Percentiles rank a stretch among this genome's conserved stretches.
phyloP scores from a whole-genome alignment of 2,113 vertebrate species.

The Pungitius pungitius region DNA sequence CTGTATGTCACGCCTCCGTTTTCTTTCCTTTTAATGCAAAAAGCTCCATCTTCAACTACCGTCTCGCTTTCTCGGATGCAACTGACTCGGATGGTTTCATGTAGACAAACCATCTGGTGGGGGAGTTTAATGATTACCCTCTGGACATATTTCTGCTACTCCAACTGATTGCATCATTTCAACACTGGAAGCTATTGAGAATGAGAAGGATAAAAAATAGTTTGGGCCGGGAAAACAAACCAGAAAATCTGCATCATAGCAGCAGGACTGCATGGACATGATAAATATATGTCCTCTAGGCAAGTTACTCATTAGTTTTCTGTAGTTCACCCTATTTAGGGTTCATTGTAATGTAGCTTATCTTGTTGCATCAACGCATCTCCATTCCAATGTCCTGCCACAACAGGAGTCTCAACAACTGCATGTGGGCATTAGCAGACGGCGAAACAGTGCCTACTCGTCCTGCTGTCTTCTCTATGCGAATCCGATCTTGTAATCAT shows the following conservation, averaged over 20 bases:
- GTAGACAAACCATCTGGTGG: not conserved
- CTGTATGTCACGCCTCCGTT: too few species aligned
- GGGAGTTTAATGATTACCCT: not conserved
- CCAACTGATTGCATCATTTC: not conserved
- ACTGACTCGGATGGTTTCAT: not conserved
- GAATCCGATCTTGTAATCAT: slow-evolving; percentile 8
- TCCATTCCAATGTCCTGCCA: not conserved
- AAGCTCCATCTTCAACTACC: too few species aligned
- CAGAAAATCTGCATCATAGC: not conserved
- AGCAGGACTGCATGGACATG: not conserved
- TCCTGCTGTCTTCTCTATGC: not conserved
- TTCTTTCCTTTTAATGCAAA: too few species aligned
- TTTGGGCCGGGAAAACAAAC: not conserved
- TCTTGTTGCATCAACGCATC: not conserved
- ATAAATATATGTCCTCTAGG: not conserved
- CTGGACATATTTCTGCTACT: not conserved
- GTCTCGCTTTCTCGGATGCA: too few species aligned
- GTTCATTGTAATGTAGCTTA: not conserved
- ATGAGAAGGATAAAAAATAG: not conserved
- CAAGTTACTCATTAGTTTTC: not conserved
- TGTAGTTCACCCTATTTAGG: not conserved
- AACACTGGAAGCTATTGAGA: not conserved
- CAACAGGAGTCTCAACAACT: not conserved
- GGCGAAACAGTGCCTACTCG: not conserved
- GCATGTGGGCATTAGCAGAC: not conserved